Percentiles rank a stretch among this genome's conserved stretches.
Evolutionary conservation across 2,113 vertebrate genomes (phyloP).

Genomic region (Sander lucioperca): DNA sequence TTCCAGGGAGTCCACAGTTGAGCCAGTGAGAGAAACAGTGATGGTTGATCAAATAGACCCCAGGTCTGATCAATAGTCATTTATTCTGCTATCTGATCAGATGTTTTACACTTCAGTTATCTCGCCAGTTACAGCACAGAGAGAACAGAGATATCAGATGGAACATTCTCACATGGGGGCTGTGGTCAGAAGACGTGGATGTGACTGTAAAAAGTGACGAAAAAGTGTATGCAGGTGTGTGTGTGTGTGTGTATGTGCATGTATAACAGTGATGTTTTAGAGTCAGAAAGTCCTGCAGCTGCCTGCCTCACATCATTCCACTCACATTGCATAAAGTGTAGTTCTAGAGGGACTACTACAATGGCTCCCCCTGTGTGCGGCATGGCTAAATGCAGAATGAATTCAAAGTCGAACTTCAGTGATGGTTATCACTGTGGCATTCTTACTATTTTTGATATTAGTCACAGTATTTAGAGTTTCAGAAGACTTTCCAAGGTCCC

Average conservation of each 20-base stretch:
- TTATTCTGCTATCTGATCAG: constrained; percentile 33
- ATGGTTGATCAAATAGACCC: not conserved
- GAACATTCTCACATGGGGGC: constrained; percentile 2
- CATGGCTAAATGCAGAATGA: not conserved
- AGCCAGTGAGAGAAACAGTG: not conserved
- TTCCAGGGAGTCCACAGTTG: not conserved
- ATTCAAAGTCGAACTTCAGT: not conserved
- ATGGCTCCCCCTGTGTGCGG: constrained; percentile 7
- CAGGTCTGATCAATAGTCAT: constrained; percentile 32
- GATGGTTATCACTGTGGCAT: not conserved
- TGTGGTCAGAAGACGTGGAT: not conserved
- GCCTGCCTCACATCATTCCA: not conserved
- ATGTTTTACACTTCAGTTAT: constrained; percentile 39
- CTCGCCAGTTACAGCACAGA: not conserved
- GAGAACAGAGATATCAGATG: not conserved
- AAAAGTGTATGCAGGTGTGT: not conserved
- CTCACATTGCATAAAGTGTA: not conserved
- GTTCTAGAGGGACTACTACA: not conserved
- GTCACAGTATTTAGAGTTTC: not conserved
- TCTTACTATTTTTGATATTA: not conserved
- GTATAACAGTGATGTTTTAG: not conserved
- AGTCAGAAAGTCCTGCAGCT: not conserved
- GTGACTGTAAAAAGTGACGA: not conserved
- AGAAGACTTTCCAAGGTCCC: not conserved
- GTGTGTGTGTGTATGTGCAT: not conserved